A percentile compares a stretch with the other conserved stretches of the same genome.
Evolutionary conservation across 2,113 vertebrate species (phyloP).

Genomic region (Glareola pratincola): DNA sequence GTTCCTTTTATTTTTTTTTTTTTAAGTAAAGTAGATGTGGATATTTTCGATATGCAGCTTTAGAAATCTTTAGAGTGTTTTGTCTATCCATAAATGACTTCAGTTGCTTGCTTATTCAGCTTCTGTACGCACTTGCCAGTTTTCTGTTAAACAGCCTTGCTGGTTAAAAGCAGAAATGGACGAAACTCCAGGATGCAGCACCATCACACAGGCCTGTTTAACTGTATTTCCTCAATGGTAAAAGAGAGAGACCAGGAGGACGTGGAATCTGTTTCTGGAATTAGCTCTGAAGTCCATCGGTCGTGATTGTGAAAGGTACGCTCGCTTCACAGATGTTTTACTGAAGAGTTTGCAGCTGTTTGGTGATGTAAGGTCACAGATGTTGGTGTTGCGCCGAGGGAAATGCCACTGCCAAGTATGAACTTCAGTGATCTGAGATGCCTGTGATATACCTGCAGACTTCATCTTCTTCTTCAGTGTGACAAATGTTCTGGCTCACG

Average conservation of each 20-base stretch:
- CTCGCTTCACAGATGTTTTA: neutral
- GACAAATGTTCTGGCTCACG: neutral
- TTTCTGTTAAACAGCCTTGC: neutral
- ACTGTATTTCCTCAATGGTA: neutral
- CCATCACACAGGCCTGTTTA: accelerated
- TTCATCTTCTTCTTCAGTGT: neutral
- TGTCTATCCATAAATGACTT: neutral
- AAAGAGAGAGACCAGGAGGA: neutral
- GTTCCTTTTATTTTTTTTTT: neutral
- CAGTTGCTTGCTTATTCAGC: neutral
- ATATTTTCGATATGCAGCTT: neutral
- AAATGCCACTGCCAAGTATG: neutral
- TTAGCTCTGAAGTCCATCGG: neutral
- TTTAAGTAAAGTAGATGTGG: neutral
- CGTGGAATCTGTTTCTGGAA: neutral
- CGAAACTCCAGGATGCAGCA: neutral
- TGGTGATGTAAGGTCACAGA: constrained; percentile 10
- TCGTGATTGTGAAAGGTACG: neutral
- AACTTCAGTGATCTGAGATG: neutral
- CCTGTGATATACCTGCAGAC: neutral
- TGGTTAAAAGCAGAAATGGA: neutral
- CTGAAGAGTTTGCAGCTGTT: constrained; percentile 6
- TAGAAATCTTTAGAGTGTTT: neutral
- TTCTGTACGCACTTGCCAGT: neutral
- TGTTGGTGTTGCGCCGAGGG: neutral